Evolutionary conservation across 2,113 vertebrate species (phyloP), one percentile per base, ranked within the genome.

Genomic region (Equus quagga): DNA sequence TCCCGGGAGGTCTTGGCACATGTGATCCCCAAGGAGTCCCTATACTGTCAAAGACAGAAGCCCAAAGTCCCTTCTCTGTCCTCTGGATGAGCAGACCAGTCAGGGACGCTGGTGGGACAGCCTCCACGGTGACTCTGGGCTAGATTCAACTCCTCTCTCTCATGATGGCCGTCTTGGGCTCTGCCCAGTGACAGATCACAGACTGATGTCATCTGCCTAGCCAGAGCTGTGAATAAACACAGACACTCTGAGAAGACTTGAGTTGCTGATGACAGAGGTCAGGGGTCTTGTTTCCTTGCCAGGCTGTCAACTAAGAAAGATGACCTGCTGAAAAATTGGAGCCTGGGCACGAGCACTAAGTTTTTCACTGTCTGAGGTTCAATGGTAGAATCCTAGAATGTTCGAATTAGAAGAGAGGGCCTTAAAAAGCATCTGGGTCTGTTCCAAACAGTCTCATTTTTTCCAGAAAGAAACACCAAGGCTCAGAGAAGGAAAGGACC

Each of bases 211-310:
- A 93, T 88, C 72, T 94, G 49, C 49, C 44, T 49, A 18, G 78
- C 49, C 58, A 56, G 82, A 93, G 69, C 44, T 83, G 80, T 88
- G 83, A 84, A 86, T 79, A 93, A 92, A 89, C 89, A 95, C 49
- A 93, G 96, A 73, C 24, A 19, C 17, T 13, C 79, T 1, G 41
- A 41, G 49, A 93, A 92, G 90, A 36, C 67, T 8, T 78, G 51
- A 75, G 49, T 44, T 73, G 64, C 80, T 46, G 44, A 49, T 28
- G 70, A 69, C 11, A 64, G 49, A 51, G 84, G 67, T 90, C 82
- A 87, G 73, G 58, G 83, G 51, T 87, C 84, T 83, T 89, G 82
- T 69, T 69, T 96, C 56, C 46, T 41, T 2, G 60, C 70, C 84
- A 92, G 75, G 64, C 75, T 94, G 62, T 67, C 92, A 73, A 36